Evolutionary conservation across 2,113 vertebrate species (phyloP).

Genomic region (Ameiurus melas): DNA sequence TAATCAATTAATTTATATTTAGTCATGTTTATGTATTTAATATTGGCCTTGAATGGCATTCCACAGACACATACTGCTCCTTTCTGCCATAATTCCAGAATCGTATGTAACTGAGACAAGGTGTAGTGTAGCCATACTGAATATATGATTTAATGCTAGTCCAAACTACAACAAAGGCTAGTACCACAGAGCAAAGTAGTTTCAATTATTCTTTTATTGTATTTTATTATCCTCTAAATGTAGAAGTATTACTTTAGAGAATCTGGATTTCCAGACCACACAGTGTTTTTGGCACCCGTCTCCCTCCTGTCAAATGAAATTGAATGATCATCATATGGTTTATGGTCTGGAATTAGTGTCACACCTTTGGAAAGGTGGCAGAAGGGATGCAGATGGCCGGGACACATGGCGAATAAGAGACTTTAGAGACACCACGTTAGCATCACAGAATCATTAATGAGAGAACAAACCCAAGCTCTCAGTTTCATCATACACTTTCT

Average conservation of each 20-base stretch:
- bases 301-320: neutral
- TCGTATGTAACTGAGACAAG: neutral
- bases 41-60: neutral
- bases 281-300: constrained; percentile 42
- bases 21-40: neutral
- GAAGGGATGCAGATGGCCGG: constrained; percentile 48
- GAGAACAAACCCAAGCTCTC: constrained; percentile 35
- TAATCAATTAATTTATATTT: neutral
- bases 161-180: neutral
- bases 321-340: constrained; percentile 45
- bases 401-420: constrained; percentile 52
- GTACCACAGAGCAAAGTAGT: neutral
- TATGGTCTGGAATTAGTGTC: constrained; percentile 36
- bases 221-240: neutral
- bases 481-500: constrained; percentile 29
- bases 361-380: constrained; percentile 39
- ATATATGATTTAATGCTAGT: neutral
- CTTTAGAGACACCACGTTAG: constrained; percentile 42
- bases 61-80: neutral
- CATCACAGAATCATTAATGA: constrained; percentile 44
- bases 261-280: constrained; percentile 7
- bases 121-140: neutral
- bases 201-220: neutral
- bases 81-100: too few relatives aligned
- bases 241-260: neutral